Percentiles rank a stretch among this genome's conserved stretches.
Evolutionary conservation across 2,113 vertebrate species (phyloP).

Genomic region (Pelmatolapia mariae): DNA sequence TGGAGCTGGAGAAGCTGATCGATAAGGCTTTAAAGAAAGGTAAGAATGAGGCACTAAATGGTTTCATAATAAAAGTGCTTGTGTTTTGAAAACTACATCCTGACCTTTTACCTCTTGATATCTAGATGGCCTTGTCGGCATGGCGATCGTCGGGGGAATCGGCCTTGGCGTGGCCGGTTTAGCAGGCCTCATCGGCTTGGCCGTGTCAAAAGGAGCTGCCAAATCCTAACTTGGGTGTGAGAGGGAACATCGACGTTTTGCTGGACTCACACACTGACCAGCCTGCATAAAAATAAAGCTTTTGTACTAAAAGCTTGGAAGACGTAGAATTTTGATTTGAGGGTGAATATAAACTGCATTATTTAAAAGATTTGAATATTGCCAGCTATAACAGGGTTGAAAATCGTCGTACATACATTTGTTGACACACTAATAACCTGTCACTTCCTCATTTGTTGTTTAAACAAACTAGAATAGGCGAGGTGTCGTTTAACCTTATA

Average conservation of each 20-base stretch:
- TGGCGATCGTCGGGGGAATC: slow-evolving; percentile 89
- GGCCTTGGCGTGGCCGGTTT: slow-evolving; percentile 82
- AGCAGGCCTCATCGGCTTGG: slow-evolving; percentile 85
- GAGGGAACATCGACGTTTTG: not conserved
- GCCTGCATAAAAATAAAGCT: not conserved
- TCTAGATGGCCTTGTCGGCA: slow-evolving; percentile 89
- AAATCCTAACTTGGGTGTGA: slow-evolving; percentile 72
- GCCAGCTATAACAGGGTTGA: not conserved
- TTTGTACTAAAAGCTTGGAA: not conserved
- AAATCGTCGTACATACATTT: not conserved
- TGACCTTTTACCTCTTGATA: not conserved
- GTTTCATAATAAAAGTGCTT: not conserved
- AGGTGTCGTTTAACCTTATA: not conserved
- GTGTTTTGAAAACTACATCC: not conserved
- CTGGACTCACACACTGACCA: slow-evolving; percentile 21
- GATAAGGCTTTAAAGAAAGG: slow-evolving; percentile 87
- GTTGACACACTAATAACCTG: not conserved
- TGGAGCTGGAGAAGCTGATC: slow-evolving; percentile 84
- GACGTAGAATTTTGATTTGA: not conserved
- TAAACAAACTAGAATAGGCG: not conserved
- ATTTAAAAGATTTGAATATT: not conserved
- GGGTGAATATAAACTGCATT: not conserved
- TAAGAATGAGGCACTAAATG: slow-evolving; percentile 3
- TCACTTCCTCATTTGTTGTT: slow-evolving; percentile 1
- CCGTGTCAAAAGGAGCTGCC: slow-evolving; percentile 80